phyloP scores from a whole-genome alignment of 2,797 vertebrate species.

The Tokudaia tokunoshimensis region DNA sequence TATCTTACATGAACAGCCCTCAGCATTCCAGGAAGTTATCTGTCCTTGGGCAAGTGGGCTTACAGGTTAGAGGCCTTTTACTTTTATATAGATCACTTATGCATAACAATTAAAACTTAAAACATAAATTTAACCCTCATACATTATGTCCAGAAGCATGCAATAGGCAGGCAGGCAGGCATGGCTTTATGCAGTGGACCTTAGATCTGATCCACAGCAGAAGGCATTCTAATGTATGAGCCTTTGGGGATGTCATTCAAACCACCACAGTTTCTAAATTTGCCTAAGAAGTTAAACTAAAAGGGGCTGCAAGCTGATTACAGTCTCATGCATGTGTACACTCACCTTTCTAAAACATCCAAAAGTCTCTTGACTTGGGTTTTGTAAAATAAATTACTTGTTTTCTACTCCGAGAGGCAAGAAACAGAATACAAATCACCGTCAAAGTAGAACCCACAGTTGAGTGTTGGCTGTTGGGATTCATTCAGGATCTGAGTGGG shows the following conservation, averaged over 20 bases:
- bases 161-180: background rate
- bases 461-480: background rate
- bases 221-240: background rate
- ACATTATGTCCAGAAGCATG: background rate
- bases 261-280: constrained; percentile 9
- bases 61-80: background rate
- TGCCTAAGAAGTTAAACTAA: background rate
- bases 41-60: background rate
- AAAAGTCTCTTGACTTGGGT: background rate
- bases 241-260: background rate
- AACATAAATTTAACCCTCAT: background rate
- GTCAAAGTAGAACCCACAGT: background rate
- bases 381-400: background rate
- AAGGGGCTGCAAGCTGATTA: background rate
- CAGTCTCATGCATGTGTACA: background rate
- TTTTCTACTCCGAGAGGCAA: background rate
- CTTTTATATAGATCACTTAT: background rate
- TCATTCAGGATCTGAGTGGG: background rate
- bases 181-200: background rate
- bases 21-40: background rate
- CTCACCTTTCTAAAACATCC: background rate
- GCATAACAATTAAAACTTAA: background rate
- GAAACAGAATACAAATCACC: too few relatives aligned
- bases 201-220: background rate
- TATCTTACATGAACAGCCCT: background rate